Percentiles rank a stretch among this genome's conserved stretches.
phyloP scores from a whole-genome alignment of 1,140 invertebrate species.

The Apocrypta bakeri region DNA sequence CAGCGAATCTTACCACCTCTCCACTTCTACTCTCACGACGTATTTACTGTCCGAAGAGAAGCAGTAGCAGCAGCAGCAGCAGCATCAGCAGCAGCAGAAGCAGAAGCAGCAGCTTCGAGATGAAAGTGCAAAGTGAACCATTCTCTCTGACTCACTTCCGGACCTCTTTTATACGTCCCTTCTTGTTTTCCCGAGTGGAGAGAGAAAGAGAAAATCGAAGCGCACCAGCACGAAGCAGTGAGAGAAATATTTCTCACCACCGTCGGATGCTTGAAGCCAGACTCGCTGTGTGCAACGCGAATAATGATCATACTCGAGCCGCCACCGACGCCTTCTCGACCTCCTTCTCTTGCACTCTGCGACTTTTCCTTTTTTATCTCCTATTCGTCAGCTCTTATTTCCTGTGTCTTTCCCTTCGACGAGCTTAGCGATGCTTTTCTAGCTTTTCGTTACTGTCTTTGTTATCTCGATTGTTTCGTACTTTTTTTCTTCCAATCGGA shows the following conservation, averaged over 20 bases:
- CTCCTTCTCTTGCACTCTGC: background rate
- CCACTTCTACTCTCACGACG: background rate
- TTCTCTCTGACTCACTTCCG: background rate
- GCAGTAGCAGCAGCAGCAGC: background rate
- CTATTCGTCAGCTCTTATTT: background rate
- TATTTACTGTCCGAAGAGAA: slow-evolving; percentile 43
- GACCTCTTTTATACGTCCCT: slow-evolving; percentile 23
- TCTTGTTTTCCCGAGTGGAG: background rate
- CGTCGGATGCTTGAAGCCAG: slow-evolving; percentile 50
- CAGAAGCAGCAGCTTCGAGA: slow-evolving; percentile 20
- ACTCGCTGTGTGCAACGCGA: slow-evolving; percentile 54
- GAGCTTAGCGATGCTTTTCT: background rate
- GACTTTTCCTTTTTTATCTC: slow-evolving; percentile 7
- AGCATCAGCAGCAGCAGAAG: background rate
- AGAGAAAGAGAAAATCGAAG: background rate
- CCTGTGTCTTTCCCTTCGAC: background rate
- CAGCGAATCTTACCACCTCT: background rate
- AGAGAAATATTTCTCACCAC: slow-evolving; percentile 51
- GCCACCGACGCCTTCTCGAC: background rate
- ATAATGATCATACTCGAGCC: slow-evolving; percentile 59
- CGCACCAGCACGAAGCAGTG: background rate
- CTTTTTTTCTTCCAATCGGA: no score
- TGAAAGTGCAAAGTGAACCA: slow-evolving; percentile 46
- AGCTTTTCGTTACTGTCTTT: background rate
- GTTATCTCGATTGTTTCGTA: background rate